Evolutionary conservation across 2,888 invertebrate genomes (phyloP).

Genomic region (Trypoxylon attenuatum): DNA sequence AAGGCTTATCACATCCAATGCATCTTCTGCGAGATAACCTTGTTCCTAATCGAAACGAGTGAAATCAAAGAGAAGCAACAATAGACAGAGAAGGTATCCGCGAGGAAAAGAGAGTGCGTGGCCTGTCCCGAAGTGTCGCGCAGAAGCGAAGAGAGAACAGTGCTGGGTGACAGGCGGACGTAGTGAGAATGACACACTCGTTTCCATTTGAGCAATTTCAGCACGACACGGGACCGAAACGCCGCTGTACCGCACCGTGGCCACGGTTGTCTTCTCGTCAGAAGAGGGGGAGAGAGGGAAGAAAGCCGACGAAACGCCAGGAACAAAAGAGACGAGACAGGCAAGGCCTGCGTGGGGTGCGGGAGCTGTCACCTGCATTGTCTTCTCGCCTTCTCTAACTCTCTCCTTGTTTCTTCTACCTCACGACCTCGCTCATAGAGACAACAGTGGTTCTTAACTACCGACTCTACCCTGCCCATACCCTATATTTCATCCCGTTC

Average conservation of each 20-base stretch:
- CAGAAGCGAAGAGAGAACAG: conserved; percentile 15
- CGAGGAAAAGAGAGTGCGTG: conserved; percentile 1
- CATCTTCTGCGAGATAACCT: too few species aligned
- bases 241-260: conserved; percentile 36
- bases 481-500: too few species aligned
- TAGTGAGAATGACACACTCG: conserved; percentile 62
- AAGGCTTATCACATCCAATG: too few species aligned
- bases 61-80: not conserved
- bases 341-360: conserved; percentile 52
- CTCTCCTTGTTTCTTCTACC: not conserved
- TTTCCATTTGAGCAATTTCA: conserved; percentile 66
- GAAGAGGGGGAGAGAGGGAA: too few species aligned
- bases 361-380: conserved; percentile 71
- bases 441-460: not conserved
- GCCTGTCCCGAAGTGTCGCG: too few species aligned
- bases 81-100: not conserved
- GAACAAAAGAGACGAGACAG: conserved; percentile 62
- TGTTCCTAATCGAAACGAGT: too few species aligned
- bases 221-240: conserved; percentile 52
- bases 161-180: conserved; percentile 55
- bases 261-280: conserved; percentile 59
- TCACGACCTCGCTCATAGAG: too few species aligned
- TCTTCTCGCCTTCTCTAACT: conserved; percentile 52
- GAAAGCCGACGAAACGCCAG: conserved; percentile 64
- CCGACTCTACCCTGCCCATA: not conserved